Evolutionary conservation across 2,888 invertebrate species (phyloP).

Genomic region (Drosophila koepferae): DNA sequence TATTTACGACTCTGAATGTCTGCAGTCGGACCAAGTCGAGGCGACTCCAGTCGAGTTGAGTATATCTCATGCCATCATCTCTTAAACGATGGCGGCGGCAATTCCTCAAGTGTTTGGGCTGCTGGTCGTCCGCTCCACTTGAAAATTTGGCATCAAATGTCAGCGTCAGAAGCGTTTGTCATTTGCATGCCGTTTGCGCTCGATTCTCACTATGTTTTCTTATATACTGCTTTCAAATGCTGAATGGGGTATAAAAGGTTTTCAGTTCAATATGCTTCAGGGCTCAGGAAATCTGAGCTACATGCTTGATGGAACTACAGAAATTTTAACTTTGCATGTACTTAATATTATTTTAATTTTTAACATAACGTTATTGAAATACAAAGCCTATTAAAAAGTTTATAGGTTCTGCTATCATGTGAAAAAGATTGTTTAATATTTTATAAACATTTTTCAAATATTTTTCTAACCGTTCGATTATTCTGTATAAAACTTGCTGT

Average conservation of each 20-base stretch:
- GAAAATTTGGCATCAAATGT: slow-evolving; percentile 82
- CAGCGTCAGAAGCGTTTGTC: slow-evolving; percentile 72
- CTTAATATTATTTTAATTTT: too few species aligned
- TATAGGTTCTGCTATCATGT: too few species aligned
- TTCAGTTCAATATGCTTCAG: not conserved
- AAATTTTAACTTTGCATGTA: not conserved
- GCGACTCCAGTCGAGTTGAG: slow-evolving; percentile 41
- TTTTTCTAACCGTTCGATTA: too few species aligned
- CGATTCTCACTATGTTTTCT: slow-evolving; percentile 71
- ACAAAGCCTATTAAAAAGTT: too few species aligned
- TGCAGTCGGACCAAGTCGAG: slow-evolving; percentile 37
- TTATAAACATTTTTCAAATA: too few species aligned
- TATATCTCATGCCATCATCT: slow-evolving; percentile 80
- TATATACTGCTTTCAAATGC: not conserved
- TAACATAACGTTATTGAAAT: too few species aligned
- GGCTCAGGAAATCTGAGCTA: too few species aligned
- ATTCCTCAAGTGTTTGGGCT: slow-evolving; percentile 80
- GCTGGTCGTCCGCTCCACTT: slow-evolving; percentile 67
- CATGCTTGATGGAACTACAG: not conserved
- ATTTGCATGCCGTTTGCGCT: slow-evolving; percentile 75
- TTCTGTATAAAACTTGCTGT: too few species aligned
- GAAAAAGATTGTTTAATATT: too few species aligned
- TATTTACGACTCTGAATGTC: slow-evolving; percentile 71
- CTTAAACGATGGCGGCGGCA: slow-evolving; percentile 78
- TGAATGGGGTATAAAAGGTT: not conserved